Conservation (phyloP, 2,797 vertebrate species). For the Platalea minor region DNA sequence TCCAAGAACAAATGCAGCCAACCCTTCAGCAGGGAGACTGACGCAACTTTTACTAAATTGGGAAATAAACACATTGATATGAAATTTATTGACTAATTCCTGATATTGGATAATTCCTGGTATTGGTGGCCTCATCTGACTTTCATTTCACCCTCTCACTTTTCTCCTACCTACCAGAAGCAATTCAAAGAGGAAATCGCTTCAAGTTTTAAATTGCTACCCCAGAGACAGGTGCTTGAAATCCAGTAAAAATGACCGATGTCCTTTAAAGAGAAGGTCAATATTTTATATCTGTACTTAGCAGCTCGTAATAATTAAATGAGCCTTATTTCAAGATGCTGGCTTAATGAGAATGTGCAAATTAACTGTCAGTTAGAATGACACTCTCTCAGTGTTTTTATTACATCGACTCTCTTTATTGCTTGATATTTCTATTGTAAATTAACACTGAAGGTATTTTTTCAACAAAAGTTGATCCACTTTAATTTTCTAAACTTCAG, state of each 20-base stretch:
- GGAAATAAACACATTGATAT: background rate
- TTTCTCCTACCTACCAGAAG: background rate
- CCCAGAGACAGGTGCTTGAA: background rate
- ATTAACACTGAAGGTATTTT: background rate
- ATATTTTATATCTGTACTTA: slow-evolving; percentile 41
- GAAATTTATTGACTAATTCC: background rate
- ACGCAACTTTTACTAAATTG: background rate
- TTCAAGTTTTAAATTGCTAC: background rate
- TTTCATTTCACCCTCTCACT: background rate
- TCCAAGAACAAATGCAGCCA: background rate
- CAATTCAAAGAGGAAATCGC: background rate
- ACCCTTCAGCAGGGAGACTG: background rate
- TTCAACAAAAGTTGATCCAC: background rate
- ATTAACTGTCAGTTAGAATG: slow-evolving; percentile 7
- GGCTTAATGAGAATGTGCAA: slow-evolving; percentile 33
- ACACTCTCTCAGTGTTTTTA: slow-evolving; percentile 34
- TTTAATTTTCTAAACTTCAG: background rate
- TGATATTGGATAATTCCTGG: background rate
- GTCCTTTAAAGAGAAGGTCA: slow-evolving; percentile 24
- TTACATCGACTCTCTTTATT: background rate
- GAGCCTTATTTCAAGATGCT: slow-evolving; percentile 42
- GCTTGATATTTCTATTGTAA: background rate
- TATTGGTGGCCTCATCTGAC: background rate
- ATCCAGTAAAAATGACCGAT: background rate
- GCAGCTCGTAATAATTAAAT: slow-evolving; percentile 28